Evolutionary conservation across 1,140 invertebrate species (phyloP), one percentile per base, ranked within the genome.

Genomic region (Bombyx mori): DNA sequence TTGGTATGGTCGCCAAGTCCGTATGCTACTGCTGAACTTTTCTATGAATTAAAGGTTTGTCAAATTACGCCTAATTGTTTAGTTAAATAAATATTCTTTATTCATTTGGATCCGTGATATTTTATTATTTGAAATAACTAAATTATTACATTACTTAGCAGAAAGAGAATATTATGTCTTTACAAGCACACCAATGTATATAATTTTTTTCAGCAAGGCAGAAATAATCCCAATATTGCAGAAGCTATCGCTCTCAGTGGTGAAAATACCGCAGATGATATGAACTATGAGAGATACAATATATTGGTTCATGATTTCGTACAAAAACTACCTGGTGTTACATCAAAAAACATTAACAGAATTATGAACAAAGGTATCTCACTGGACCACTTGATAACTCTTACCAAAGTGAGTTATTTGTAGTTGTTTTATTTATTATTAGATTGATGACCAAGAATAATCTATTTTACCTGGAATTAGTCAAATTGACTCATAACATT

Each of bases 1-100:
- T 88, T 99, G 7, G 92, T 99, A 9, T 99, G 98, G 98, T 99
- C 97, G 44, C 96, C 96, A 5, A 97, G 94, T 82, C 96, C 98
- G 0, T 95, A 97, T 84, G 97, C 97, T 18, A 97, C 97, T 12
- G 96, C 97, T 0, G 97, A 99, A 89, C 87, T 99, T 43, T 99
- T 99, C 88, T 95, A 98, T 79, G 94, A 96, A 85, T 82, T 96
- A 7, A 96, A 94, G 88, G 82, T 82, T 64, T 71, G 56, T 22
- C 50, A 9, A 26, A 9, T 51, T 12, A 22, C n/a, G n/a, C 45
- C n/a, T 47, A 35, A 35, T 35, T 35, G 12, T 35, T 35, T 35
- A 35, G 0, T 3, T 35, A 3, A 35, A 35, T 35, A 35, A 35
- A 35, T 35, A 35, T 3, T 35, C 26, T 35, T 35, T 35, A 35